Base-by-base conservation (phyloP, 2,797 vertebrate species). In the Smutsia gigantea region DNA sequence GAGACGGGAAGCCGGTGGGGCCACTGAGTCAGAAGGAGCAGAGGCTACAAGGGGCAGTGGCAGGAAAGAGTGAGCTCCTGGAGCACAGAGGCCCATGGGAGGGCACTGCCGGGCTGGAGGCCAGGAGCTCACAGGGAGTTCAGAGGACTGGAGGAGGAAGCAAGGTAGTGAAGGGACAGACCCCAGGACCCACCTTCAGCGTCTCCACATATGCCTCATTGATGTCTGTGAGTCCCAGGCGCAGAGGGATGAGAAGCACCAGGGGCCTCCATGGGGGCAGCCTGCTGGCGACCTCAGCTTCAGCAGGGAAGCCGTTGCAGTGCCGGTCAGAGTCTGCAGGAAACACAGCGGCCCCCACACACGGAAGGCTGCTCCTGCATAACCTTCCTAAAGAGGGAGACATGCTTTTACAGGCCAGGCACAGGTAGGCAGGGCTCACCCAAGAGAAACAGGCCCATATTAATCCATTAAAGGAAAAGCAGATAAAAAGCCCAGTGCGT, bases 171-270 rank as follows among this genome's bases (percentile, higher is more conserved):
- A 12, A 46, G 46, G 46, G 46, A 46, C 46, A 46, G 46, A 46
- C 46, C 10, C 46, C 46, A 46, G 46, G 14, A 85, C 42, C 90
- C 97, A 99, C 99, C 99, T 99, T 99, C 72, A 99, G 98, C 0
- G 99, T 99, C 98, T 99, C 99, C 79, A 99, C 99, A 49, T 99
- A 99, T 93, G 99, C 99, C 98, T 99, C 99, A 4, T 99, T 99
- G 97, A 99, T 99, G 69, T 99, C 99, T 0, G 99, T 99, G 96
- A 99, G 99, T 81, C 99, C 99, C 68, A 99, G 99, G 93, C 99
- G 99, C 78, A 99, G 99, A 5, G 99, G 99, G 96, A 99, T 99
- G 97, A 99, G 99, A 94, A 99, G 99, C 85, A 99, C 99, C 96
- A 99, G 98, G 2, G 99, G 99, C 93, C 99, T 99, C 99, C 99